These are phyloP conservation scores for Drosophila mettleri DNA, from an alignment of 2,888 invertebrate genomes.

Conservation along the genomic window DNA sequence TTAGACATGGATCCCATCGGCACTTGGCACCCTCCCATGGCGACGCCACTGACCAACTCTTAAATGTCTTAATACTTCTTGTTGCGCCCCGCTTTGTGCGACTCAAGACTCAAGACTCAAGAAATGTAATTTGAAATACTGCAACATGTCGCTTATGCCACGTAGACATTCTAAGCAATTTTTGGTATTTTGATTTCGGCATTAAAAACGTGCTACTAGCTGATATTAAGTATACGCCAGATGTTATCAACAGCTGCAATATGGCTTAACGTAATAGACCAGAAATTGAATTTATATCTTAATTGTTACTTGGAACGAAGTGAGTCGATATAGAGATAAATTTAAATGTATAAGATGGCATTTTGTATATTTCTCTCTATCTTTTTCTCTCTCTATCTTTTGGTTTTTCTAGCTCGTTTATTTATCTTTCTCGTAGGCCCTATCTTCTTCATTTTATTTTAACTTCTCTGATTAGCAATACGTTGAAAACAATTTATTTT, in stretches of 20 bases:
- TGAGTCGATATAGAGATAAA: no score
- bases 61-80: slow-evolving; percentile 66
- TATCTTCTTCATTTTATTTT: no score
- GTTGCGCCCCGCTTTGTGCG: neutral
- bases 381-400: no score
- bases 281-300: neutral
- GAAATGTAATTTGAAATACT: slow-evolving; percentile 7
- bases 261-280: slow-evolving; percentile 4
- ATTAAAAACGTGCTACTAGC: slow-evolving; percentile 60
- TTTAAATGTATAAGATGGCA: no score
- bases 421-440: neutral
- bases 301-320: neutral
- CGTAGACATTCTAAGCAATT: slow-evolving; percentile 43
- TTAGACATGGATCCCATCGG: slow-evolving; percentile 3
- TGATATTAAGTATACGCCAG: slow-evolving; percentile 62
- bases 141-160: slow-evolving; percentile 24
- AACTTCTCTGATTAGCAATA: no score
- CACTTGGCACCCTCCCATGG: slow-evolving; percentile 1
- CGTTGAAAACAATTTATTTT: no score
- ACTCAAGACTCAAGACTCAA: neutral
- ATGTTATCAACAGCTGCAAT: slow-evolving; percentile 39
- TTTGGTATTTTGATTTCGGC: slow-evolving; percentile 39
- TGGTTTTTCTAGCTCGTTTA: neutral
- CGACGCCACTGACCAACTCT: slow-evolving; percentile 3
- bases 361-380: no score